Conservation (phyloP, 2,113 vertebrate species). For the Macroglossus sobrinus region DNA sequence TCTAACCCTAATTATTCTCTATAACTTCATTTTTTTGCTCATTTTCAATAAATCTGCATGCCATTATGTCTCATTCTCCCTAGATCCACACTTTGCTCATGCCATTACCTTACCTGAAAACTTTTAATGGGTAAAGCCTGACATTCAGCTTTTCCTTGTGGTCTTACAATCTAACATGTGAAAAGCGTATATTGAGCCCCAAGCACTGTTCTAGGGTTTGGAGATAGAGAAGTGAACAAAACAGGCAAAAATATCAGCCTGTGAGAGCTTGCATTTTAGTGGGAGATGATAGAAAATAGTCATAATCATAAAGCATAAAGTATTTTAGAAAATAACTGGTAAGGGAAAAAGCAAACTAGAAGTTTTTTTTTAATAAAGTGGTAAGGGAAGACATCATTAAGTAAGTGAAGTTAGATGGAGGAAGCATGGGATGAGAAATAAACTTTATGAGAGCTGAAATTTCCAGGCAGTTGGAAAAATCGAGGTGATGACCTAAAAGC, state of each 20-base stretch:
- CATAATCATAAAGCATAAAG: neutral
- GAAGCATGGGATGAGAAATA: neutral
- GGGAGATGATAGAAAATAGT: neutral
- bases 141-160: neutral
- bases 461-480: neutral
- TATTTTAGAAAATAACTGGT: neutral
- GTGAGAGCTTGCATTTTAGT: neutral
- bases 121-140: neutral
- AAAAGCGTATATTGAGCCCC: neutral
- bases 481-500: neutral
- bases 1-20: neutral
- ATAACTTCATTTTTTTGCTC: neutral
- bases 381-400: neutral
- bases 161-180: neutral
- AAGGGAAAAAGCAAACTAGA: neutral
- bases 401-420: neutral
- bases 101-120: neutral
- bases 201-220: neutral
- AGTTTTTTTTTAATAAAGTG: neutral
- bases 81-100: neutral
- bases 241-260: neutral
- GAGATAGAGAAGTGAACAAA: neutral
- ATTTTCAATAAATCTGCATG: neutral
- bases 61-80: neutral
- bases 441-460: neutral